Percentiles rank a stretch among this genome's conserved stretches.
These are phyloP conservation scores for Zaprionus ghesquierei DNA, from an alignment of 1,140 invertebrate genomes.

Conservation along the genomic window DNA sequence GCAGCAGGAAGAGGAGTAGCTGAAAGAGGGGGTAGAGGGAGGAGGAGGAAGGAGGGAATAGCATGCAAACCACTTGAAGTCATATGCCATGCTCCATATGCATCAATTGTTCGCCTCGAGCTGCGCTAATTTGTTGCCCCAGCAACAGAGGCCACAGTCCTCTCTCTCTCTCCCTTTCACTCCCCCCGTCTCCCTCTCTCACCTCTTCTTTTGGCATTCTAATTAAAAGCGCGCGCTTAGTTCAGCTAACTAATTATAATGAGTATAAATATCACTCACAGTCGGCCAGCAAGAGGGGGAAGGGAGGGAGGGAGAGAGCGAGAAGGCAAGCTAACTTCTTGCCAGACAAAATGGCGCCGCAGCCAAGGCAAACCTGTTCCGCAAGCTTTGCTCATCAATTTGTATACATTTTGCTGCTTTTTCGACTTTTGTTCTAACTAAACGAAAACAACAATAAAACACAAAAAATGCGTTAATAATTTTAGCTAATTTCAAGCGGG, in stretches of 20 bases:
- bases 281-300: constrained; percentile 2
- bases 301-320: background rate
- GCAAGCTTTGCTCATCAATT: background rate
- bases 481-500: constrained; percentile 37
- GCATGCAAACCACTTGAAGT: constrained; percentile 7
- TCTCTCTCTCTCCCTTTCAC: background rate
- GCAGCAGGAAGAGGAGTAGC: background rate
- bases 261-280: constrained; percentile 46
- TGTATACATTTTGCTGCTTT: background rate
- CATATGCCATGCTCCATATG: constrained; percentile 55
- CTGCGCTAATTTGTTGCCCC: background rate
- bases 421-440: background rate
- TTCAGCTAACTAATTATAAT: constrained; percentile 66
- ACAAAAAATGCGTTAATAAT: background rate
- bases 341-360: constrained; percentile 67
- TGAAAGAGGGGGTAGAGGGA: background rate
- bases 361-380: constrained; percentile 61
- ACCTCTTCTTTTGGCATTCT: constrained; percentile 23
- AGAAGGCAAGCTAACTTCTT: background rate
- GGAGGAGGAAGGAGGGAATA: background rate
- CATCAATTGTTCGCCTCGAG: constrained; percentile 53
- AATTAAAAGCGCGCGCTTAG: constrained; percentile 57
- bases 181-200: too few species aligned
- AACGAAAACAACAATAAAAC: constrained; percentile 5
- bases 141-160: background rate